Evolutionary conservation across 2,797 vertebrate species (phyloP), one percentile per base, ranked within the genome.

Genomic region (Steatocranus sp.): DNA sequence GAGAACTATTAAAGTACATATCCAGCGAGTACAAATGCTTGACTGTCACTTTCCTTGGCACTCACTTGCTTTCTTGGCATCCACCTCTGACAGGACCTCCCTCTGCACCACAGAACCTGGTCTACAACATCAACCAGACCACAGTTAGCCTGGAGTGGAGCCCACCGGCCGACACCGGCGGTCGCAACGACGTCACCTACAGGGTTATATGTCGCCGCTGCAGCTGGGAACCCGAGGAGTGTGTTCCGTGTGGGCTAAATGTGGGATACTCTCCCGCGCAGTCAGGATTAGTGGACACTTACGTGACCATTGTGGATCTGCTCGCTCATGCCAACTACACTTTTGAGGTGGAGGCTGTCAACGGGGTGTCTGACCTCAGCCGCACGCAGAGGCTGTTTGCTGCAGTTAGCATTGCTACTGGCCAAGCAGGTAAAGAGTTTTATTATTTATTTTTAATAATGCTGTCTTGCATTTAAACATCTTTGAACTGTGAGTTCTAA

Each of bases 51-150:
- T 86, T 87, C 68, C 56, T 63, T 56, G 86, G 87, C 85, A 79
- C 84, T 78, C 78, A 51, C 82, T 90, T 85, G 82, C 79, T 94
- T 75, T 89, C 63, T 96, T 92, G 75, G 17, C 84, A 79, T 90
- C 89, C 86, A 81, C 74, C 83, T 87, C 80, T 91, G 86, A 90
- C 93, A 99, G 98, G 98, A 94, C 98, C 98, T 92, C 98, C 98
- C 76, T 99, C 98, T 43, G 98, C 98, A 86, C 98, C 98, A 27
- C 98, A 99, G 95, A 99, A 99, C 95, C 97, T 99, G 90, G 98
- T 99, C 94, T 99, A 98, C 96, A 99, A 99, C 95, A 99, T 99
- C 96, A 99, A 99, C 96, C 98, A 99, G 95, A 99, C 98, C 89
- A 98, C 97, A 0, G 97, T 99, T 56, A 97, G 96, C 94, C 96